Evolutionary conservation across 2,888 invertebrate genomes (phyloP).

Genomic region (Chymomyza caudatula): DNA sequence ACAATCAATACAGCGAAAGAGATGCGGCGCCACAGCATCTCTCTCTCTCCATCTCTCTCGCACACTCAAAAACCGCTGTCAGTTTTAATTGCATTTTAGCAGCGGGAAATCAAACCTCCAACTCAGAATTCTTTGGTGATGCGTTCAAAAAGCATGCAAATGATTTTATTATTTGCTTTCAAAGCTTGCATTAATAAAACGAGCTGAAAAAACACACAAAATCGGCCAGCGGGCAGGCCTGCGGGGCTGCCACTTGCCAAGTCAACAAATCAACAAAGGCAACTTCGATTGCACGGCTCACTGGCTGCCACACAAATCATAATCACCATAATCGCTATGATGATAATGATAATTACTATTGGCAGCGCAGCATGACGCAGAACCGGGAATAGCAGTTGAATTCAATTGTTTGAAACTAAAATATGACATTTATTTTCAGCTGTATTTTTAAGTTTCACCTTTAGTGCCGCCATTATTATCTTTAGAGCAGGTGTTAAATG

Average conservation of each 20-base stretch:
- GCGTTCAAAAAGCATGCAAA: background rate
- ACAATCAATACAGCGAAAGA: slow-evolving; percentile 4
- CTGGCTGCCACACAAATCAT: background rate
- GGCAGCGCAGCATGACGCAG: slow-evolving; percentile 41
- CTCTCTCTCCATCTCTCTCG: too few relatives aligned
- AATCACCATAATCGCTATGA: slow-evolving; percentile 10
- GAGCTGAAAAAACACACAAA: too few relatives aligned
- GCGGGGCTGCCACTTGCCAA: background rate
- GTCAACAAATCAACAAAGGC: slow-evolving; percentile 18
- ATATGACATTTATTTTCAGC: slow-evolving; percentile 20
- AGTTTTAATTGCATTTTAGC: background rate
- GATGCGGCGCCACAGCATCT: background rate
- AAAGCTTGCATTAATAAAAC: background rate
- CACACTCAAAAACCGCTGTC: background rate
- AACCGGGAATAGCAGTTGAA: slow-evolving; percentile 56
- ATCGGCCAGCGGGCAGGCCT: background rate
- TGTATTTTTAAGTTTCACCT: slow-evolving; percentile 22
- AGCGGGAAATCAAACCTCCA: background rate
- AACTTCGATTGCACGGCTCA: slow-evolving; percentile 16
- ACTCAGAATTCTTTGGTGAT: background rate
- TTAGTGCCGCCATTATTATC: slow-evolving; percentile 60
- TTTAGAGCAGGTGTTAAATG: slow-evolving; percentile 74
- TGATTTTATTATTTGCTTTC: slow-evolving; percentile 31
- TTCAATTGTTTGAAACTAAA: slow-evolving; percentile 42
- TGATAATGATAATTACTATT: slow-evolving; percentile 58